These are phyloP conservation scores for Saguinus midas DNA, from an alignment of 2,113 vertebrate genomes.

Conservation along the genomic window DNA sequence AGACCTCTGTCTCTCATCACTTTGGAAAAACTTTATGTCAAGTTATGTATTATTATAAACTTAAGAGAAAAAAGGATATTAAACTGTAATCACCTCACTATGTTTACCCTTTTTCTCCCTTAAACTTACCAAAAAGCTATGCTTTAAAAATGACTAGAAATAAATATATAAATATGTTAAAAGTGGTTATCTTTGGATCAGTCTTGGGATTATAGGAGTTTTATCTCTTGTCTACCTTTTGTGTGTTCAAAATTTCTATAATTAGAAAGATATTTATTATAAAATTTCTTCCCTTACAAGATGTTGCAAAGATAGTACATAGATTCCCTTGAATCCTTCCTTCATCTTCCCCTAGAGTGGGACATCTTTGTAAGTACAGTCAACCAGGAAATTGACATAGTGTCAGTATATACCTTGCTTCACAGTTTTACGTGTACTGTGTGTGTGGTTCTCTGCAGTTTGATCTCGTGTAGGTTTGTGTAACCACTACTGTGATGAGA, in stretches of 20 bases:
- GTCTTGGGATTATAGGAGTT: not conserved
- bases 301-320: not conserved
- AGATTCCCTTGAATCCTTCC: not conserved
- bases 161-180: not conserved
- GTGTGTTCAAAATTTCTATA: not conserved
- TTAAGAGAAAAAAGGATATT: not conserved
- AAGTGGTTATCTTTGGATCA: not conserved
- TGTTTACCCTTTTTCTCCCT: not conserved
- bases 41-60: too few relatives aligned
- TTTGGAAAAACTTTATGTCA: not conserved
- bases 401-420: accelerated
- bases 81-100: too few relatives aligned
- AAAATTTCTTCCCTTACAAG: not conserved
- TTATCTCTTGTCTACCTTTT: not conserved
- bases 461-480: not conserved
- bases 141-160: not conserved
- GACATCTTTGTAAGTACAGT: not conserved
- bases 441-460: not conserved
- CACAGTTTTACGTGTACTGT: not conserved
- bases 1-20: too few relatives aligned
- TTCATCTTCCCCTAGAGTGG: too few relatives aligned
- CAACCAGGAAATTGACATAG: too few relatives aligned
- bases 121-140: not conserved
- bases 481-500: not conserved
- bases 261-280: not conserved